Conservation (phyloP, 2,888 invertebrate genomes). For the Abscondita cerata region DNA sequence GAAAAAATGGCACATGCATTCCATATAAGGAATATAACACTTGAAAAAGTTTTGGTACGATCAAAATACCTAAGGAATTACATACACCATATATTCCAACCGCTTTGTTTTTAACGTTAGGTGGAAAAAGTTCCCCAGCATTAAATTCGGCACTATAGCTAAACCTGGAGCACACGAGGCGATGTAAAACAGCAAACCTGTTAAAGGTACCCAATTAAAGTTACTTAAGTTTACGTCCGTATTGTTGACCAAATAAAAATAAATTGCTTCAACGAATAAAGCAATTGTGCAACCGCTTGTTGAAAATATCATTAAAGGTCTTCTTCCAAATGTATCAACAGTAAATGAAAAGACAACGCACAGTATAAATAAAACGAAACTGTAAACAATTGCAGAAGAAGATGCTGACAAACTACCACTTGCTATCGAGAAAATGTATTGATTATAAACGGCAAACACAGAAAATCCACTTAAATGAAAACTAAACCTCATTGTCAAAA, state of each 20-base stretch:
- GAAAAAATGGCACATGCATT: conserved; percentile 48
- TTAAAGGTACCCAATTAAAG: conserved; percentile 49
- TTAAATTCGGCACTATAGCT: conserved; percentile 47
- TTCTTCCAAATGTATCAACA: conserved; percentile 47
- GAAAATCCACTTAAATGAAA: conserved; percentile 47
- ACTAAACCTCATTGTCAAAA: conserved; percentile 44
- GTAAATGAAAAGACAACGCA: conserved; percentile 39
- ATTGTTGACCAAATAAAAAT: conserved; percentile 45
- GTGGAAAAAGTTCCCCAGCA: conserved; percentile 49
- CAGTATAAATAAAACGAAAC: conserved; percentile 30
- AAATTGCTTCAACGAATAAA: conserved; percentile 42
- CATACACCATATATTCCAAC: conserved; percentile 43
- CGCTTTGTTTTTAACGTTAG: conserved; percentile 50
- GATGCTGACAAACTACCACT: conserved; percentile 45
- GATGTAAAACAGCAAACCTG: conserved; percentile 46
- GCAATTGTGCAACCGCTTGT: conserved; percentile 41
- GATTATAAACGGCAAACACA: conserved; percentile 44
- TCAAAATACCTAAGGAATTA: conserved; percentile 40
- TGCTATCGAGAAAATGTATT: conserved; percentile 48
- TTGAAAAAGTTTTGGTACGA: conserved; percentile 48
- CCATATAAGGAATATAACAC: conserved; percentile 45
- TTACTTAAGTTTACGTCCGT: conserved; percentile 37
- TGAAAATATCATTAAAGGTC: conserved; percentile 45
- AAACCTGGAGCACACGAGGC: conserved; percentile 38
- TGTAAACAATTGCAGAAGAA: conserved; percentile 48